Conservation (phyloP, 2,888 invertebrate genomes). For the Eueremaeus valkanovi region DNA sequence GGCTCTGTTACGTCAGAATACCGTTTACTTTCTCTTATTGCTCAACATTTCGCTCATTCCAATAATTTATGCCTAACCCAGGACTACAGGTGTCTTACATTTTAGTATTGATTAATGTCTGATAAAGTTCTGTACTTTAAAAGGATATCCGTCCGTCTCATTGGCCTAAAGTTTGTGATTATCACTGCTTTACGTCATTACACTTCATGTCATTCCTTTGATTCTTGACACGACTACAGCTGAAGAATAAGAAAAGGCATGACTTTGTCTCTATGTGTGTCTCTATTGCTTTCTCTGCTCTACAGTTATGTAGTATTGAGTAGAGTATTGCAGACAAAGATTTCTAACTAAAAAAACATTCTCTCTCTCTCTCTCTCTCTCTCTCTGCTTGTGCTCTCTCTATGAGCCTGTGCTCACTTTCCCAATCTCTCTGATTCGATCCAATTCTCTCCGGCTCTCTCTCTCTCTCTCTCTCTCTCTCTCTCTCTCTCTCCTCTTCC, state of each 20-base stretch:
- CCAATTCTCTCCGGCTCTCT: too few species aligned
- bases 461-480: slow-evolving; percentile 31
- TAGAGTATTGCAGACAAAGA: too few species aligned
- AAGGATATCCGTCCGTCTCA: not conserved
- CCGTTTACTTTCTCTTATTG: not conserved
- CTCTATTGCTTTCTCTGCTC: not conserved
- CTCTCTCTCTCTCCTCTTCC: not conserved
- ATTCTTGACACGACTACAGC: not conserved
- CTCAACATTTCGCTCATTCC: not conserved
- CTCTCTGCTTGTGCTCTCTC: slow-evolving; percentile 14
- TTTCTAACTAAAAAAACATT: not conserved
- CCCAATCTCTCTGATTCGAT: not conserved
- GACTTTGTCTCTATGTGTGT: not conserved
- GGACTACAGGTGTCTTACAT: slow-evolving; percentile 15
- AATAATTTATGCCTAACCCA: not conserved
- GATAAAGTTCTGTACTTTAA: not conserved
- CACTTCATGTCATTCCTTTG: slow-evolving; percentile 7
- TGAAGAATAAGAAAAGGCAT: slow-evolving; percentile 18
- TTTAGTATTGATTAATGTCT: not conserved
- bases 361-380: slow-evolving; percentile 11
- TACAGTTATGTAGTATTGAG: too few species aligned
- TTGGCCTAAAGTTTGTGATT: slow-evolving; percentile 9
- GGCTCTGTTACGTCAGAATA: too few species aligned
- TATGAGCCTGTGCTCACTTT: too few species aligned
- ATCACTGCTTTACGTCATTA: slow-evolving; percentile 23